phyloP scores from a whole-genome alignment of 2,888 invertebrate species.

The Andrena camellia region DNA sequence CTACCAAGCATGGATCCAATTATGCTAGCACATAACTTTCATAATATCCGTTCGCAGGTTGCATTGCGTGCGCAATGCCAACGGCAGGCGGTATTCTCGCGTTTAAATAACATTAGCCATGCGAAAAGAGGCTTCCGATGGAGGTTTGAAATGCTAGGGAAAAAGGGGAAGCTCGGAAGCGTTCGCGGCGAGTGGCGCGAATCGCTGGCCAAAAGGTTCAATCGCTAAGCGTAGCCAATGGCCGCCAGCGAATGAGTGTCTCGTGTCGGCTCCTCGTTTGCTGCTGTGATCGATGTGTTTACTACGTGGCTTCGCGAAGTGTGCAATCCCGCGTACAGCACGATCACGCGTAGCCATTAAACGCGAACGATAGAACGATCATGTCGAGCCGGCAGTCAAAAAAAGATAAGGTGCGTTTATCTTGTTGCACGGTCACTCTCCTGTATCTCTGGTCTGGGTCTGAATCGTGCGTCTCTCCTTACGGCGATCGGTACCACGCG shows the following conservation, averaged over 20 bases:
- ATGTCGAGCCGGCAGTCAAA: constrained; percentile 80
- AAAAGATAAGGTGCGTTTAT: constrained; percentile 82
- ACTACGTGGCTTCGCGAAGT: constrained; percentile 40
- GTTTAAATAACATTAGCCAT: not conserved
- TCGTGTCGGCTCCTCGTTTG: constrained; percentile 68
- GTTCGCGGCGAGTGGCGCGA: constrained; percentile 52
- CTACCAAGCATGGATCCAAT: not conserved
- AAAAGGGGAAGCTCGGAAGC: constrained; percentile 28
- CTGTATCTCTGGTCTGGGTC: constrained; percentile 15
- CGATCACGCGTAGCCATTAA: constrained; percentile 41
- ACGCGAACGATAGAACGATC: constrained; percentile 26
- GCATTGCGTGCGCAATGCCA: not conserved
- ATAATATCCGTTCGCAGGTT: not conserved
- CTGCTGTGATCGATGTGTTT: constrained; percentile 65
- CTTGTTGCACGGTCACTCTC: constrained; percentile 49
- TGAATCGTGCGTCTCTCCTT: constrained; percentile 36
- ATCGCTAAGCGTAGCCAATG: constrained; percentile 70
- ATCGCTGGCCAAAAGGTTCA: constrained; percentile 55
- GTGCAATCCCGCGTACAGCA: constrained; percentile 35
- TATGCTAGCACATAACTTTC: not conserved
- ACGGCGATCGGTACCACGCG: constrained; percentile 21
- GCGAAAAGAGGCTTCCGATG: not conserved
- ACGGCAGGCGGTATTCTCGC: not conserved
- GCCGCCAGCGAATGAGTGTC: constrained; percentile 71
- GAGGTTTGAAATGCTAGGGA: constrained; percentile 39